A percentile compares a stretch with the other conserved stretches of the same genome.
Evolutionary conservation across 1,140 invertebrate genomes (phyloP).

Genomic region (Brachionus koreanus): DNA sequence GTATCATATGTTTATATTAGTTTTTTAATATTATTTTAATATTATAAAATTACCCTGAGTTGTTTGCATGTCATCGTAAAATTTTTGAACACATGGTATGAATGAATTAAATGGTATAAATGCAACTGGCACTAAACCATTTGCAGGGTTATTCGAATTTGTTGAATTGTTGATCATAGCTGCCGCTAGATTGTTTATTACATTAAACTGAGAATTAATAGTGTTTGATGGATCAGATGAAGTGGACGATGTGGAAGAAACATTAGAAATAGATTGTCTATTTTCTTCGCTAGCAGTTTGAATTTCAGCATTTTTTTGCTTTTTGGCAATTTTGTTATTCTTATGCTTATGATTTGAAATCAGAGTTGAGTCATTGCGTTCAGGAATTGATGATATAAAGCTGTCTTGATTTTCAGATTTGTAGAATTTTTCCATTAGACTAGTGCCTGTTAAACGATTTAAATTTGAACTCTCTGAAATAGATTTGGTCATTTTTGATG

Average conservation of each 20-base stretch:
- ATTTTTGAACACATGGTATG: conserved; percentile 40
- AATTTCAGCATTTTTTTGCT: conserved; percentile 26
- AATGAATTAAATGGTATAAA: conserved; percentile 37
- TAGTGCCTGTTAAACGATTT: neutral
- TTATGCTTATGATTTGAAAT: neutral
- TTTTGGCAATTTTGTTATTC: neutral
- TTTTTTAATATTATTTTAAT: too few species aligned
- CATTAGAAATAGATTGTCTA: conserved; percentile 4
- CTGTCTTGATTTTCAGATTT: conserved; percentile 21
- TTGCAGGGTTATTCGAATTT: neutral
- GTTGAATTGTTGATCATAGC: conserved; percentile 19
- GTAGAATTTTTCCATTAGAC: conserved; percentile 28
- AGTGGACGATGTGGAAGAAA: conserved; percentile 1
- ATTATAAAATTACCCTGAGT: conserved; percentile 35
- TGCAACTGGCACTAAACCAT: conserved; percentile 1
- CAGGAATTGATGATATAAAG: conserved; percentile 29
- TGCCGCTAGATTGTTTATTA: conserved; percentile 8
- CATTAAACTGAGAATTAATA: conserved; percentile 8
- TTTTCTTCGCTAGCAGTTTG: conserved; percentile 18
- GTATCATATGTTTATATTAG: too few species aligned
- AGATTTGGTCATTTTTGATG: conserved; percentile 37
- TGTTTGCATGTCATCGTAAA: conserved; percentile 26
- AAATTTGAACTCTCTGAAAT: conserved; percentile 34
- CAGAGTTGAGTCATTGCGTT: conserved; percentile 9
- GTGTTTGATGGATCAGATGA: conserved; percentile 7